These are phyloP conservation scores for Eumacrocentrus americanus DNA, from an alignment of 2,888 invertebrate genomes.

Conservation along the genomic window DNA sequence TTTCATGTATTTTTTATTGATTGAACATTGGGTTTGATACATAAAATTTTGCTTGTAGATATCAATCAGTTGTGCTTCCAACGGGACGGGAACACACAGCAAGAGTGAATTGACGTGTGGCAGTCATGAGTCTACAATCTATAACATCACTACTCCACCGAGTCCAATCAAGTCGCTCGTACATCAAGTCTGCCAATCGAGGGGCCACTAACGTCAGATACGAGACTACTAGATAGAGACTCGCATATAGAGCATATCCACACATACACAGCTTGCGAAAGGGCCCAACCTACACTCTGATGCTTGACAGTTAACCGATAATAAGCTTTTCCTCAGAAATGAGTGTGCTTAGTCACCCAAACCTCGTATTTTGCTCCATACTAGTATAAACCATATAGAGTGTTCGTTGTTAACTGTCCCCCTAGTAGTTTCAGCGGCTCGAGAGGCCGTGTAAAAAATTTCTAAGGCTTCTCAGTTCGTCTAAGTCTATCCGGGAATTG, in stretches of 20 bases:
- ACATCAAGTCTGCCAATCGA: background rate
- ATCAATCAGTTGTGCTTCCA: background rate
- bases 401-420: slow-evolving; percentile 6
- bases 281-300: background rate
- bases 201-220: background rate
- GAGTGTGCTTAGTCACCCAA: slow-evolving; percentile 35
- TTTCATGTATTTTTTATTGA: background rate
- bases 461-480: background rate
- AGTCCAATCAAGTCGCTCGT: slow-evolving; percentile 2
- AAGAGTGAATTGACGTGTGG: background rate
- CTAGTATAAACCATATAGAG: slow-evolving; percentile 1
- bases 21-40: background rate
- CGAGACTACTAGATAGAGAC: no score
- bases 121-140: background rate
- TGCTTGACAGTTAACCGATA: slow-evolving; percentile 39
- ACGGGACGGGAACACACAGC: background rate
- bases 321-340: slow-evolving; percentile 37
- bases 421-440: background rate
- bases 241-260: background rate
- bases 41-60: background rate
- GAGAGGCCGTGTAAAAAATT: slow-evolving; percentile 1
- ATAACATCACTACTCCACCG: background rate
- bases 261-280: no score
- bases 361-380: background rate
- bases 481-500: background rate